These are phyloP conservation scores for Tryphoninae sp. DNA, from an alignment of 2,888 invertebrate genomes.

Conservation along the genomic window DNA sequence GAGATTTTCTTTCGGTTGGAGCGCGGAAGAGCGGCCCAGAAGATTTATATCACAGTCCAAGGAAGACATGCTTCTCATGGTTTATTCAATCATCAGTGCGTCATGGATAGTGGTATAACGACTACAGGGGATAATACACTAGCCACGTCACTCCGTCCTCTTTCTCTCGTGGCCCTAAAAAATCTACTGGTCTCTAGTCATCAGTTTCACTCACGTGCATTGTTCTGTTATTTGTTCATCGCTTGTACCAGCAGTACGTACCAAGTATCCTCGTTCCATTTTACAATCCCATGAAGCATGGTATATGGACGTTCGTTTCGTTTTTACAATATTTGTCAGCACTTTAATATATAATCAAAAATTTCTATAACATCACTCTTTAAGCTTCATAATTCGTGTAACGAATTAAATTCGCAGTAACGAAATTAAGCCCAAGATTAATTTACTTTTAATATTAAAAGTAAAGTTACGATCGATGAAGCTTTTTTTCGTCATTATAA, in stretches of 20 bases:
- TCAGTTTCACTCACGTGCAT: slow-evolving; percentile 3
- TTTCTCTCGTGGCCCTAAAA: neutral
- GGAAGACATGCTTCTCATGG: neutral
- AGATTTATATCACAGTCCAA: neutral
- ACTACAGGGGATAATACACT: neutral
- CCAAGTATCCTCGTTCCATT: neutral
- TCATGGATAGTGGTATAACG: neutral
- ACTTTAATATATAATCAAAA: neutral
- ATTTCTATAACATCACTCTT: neutral
- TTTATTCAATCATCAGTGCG: slow-evolving; percentile 3
- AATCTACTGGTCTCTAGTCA: neutral
- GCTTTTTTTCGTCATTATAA: too few species aligned
- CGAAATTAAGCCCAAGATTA: too few species aligned
- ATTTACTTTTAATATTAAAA: too few species aligned
- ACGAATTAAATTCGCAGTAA: too few species aligned
- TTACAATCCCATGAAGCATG: neutral
- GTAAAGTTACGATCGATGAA: too few species aligned
- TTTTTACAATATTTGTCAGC: neutral
- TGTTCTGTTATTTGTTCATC: neutral
- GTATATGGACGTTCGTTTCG: neutral
- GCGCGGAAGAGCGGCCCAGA: neutral
- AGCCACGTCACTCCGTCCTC: neutral
- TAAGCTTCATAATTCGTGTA: neutral
- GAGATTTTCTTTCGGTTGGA: neutral
- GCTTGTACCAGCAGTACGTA: neutral